Percentiles rank a stretch among this genome's conserved stretches.
Evolutionary conservation across 1,140 invertebrate species (phyloP).

Genomic region (Pachyrhynchus sulphureomaculatus): DNA sequence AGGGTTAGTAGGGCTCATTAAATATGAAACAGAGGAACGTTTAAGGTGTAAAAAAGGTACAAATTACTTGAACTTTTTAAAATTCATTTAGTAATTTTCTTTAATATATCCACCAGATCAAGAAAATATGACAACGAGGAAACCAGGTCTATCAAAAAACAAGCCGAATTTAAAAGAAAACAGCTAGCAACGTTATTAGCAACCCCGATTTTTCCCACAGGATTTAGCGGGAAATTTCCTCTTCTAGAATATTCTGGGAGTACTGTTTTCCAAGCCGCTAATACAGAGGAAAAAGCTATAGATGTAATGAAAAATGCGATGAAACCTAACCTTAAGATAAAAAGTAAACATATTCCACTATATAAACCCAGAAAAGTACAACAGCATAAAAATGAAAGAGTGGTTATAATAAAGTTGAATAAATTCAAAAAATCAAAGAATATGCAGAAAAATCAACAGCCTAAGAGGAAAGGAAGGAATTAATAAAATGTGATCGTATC

Average conservation of each 20-base stretch:
- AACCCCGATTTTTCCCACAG: slow-evolving; percentile 65
- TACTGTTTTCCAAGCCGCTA: slow-evolving; percentile 9
- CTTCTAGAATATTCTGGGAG: slow-evolving; percentile 36
- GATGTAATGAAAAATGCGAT: slow-evolving; percentile 60
- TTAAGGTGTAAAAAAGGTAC: too few relatives aligned
- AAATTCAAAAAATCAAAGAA: not conserved
- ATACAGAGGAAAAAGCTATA: slow-evolving; percentile 53
- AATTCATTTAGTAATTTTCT: too few relatives aligned
- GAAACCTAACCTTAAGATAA: slow-evolving; percentile 33
- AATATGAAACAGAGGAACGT: too few relatives aligned
- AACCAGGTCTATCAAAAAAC: slow-evolving; percentile 46
- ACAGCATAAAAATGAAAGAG: not conserved
- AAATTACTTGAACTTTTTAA: too few relatives aligned
- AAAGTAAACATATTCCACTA: slow-evolving; percentile 19
- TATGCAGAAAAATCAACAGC: too few relatives aligned
- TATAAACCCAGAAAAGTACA: slow-evolving; percentile 28
- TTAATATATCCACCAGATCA: slow-evolving; percentile 19
- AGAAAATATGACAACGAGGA: slow-evolving; percentile 50
- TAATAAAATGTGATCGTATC: too few relatives aligned
- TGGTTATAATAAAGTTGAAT: slow-evolving; percentile 5
- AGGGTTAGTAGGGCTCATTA: too few relatives aligned
- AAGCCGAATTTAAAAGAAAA: slow-evolving; percentile 57
- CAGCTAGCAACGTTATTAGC: slow-evolving; percentile 61
- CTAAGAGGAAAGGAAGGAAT: too few relatives aligned
- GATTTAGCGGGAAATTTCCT: slow-evolving; percentile 70